Conservation (phyloP, 1,140 invertebrate species). For the Drosophila kurseongensis region DNA sequence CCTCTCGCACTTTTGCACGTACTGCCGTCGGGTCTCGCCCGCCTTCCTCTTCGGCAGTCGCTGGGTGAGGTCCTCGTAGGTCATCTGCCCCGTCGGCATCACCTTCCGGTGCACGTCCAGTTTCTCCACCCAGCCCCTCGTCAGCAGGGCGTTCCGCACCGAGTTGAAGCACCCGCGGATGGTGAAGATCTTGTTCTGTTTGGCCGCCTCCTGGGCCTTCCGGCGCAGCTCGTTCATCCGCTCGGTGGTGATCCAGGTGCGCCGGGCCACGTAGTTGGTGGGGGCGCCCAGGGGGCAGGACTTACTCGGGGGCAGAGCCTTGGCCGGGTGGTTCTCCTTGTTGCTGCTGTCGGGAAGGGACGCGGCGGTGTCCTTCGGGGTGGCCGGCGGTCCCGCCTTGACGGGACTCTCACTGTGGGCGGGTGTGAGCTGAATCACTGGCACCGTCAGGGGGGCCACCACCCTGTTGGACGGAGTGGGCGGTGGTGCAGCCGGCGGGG, state of each 20-base stretch:
- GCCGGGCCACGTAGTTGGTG: conserved; percentile 71
- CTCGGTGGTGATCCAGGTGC: conserved; percentile 85
- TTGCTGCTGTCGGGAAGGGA: conserved; percentile 34
- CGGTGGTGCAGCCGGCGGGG: conserved; percentile 40
- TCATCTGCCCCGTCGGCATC: conserved; percentile 72
- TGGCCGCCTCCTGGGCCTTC: conserved; percentile 85
- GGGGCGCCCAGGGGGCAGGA: conserved; percentile 48
- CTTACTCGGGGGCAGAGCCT: not conserved
- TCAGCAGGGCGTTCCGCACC: conserved; percentile 85
- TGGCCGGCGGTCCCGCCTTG: conserved; percentile 1
- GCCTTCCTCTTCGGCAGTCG: conserved; percentile 76
- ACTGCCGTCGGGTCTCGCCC: conserved; percentile 78
- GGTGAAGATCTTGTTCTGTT: conserved; percentile 85
- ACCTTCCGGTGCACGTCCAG: conserved; percentile 86
- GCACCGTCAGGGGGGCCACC: conserved; percentile 37
- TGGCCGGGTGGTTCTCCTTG: conserved; percentile 53
- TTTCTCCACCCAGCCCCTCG: conserved; percentile 88
- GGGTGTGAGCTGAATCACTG: conserved; percentile 60
- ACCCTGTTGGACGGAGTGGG: conserved; percentile 41
- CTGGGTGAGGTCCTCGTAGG: conserved; percentile 79
- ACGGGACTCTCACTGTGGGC: conserved; percentile 28
- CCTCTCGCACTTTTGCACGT: conserved; percentile 86
- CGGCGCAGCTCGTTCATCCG: conserved; percentile 84
- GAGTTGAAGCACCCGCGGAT: conserved; percentile 85
- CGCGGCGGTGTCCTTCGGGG: conserved; percentile 1